Conservation (phyloP, 2,888 invertebrate species). For the Lochmaea capreae region DNA sequence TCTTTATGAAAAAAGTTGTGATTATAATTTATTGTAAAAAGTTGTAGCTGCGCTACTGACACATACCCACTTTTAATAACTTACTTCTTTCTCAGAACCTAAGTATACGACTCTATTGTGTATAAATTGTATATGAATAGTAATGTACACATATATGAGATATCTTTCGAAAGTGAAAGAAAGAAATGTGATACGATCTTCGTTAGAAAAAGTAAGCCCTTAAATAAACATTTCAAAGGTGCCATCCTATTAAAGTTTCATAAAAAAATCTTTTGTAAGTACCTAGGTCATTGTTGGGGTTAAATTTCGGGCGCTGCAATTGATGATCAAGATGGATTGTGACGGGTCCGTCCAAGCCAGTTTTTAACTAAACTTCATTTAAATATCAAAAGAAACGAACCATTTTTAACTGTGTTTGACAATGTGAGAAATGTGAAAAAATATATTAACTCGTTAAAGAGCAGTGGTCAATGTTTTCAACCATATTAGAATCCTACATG, state of each 20-base stretch:
- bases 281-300: constrained; percentile 31
- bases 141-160: constrained; percentile 13
- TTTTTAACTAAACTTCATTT: constrained; percentile 37
- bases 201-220: constrained; percentile 46
- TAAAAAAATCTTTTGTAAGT: constrained; percentile 26
- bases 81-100: constrained; percentile 21
- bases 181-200: constrained; percentile 49
- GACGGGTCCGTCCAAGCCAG: constrained; percentile 25
- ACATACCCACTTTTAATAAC: background rate
- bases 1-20: no score
- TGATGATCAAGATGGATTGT: constrained; percentile 45
- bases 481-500: no score
- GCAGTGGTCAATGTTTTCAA: no score
- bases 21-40: no score
- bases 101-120: constrained; percentile 22
- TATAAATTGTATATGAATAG: constrained; percentile 32
- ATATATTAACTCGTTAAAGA: background rate
- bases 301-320: constrained; percentile 35
- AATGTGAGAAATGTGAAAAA: background rate
- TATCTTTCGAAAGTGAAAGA: constrained; percentile 31
- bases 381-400: constrained; percentile 46
- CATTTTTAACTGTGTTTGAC: constrained; percentile 31
- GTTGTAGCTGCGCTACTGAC: background rate
- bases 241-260: constrained; percentile 21
- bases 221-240: constrained; percentile 50